These are phyloP conservation scores for Conops quadrifasciatus DNA, from an alignment of 2,888 invertebrate species.

Conservation along the genomic window DNA sequence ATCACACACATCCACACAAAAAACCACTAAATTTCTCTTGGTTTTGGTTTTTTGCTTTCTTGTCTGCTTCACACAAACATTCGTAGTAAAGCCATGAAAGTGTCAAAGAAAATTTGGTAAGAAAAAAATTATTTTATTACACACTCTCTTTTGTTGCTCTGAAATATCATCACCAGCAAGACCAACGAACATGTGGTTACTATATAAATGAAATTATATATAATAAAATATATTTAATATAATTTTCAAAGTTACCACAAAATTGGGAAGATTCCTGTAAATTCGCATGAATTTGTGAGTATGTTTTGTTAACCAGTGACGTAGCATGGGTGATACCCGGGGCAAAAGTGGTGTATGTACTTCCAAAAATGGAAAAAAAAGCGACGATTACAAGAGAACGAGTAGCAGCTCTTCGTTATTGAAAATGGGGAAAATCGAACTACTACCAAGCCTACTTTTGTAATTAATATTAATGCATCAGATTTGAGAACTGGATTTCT, in stretches of 20 bases:
- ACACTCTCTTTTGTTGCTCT: neutral
- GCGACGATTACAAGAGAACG: too few relatives aligned
- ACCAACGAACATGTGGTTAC: slow-evolving; percentile 43
- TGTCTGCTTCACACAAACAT: neutral
- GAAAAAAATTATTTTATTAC: slow-evolving; percentile 19
- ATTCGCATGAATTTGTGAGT: too few relatives aligned
- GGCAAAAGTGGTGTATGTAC: too few relatives aligned
- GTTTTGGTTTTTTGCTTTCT: neutral
- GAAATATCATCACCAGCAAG: too few relatives aligned
- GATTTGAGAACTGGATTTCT: too few relatives aligned
- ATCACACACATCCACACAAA: neutral
- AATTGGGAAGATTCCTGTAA: slow-evolving; percentile 15
- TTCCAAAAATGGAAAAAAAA: too few relatives aligned
- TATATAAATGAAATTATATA: slow-evolving; percentile 47
- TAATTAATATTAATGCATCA: too few relatives aligned
- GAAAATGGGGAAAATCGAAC: too few relatives aligned
- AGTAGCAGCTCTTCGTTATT: too few relatives aligned
- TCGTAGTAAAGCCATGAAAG: slow-evolving; percentile 13
- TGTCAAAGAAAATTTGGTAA: slow-evolving; percentile 23
- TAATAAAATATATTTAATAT: slow-evolving; percentile 33
- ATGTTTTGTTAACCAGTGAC: too few relatives aligned
- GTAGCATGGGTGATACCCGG: too few relatives aligned
- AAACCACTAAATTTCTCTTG: neutral
- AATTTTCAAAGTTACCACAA: slow-evolving; percentile 24
- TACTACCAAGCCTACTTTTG: too few relatives aligned